Percentiles rank a stretch among this genome's conserved stretches.
Conservation (phyloP, 2,888 invertebrate genomes). For the Caenorhabditis imperialis region DNA sequence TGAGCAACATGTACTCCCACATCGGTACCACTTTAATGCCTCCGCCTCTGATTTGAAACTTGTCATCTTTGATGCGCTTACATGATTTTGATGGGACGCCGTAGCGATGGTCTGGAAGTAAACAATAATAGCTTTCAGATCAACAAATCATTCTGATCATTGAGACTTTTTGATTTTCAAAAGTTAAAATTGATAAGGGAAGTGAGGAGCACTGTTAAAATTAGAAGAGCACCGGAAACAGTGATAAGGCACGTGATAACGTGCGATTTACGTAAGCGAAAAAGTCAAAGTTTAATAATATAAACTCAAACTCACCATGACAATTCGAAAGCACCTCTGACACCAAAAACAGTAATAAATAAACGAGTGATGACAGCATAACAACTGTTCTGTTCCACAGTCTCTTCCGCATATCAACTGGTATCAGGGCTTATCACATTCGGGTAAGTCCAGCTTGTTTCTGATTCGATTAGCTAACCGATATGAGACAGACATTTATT, state of each 20-base stretch:
- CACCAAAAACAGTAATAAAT: slow-evolving; percentile 8
- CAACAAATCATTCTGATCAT: too few species aligned
- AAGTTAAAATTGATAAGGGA: too few species aligned
- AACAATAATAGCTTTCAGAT: too few species aligned
- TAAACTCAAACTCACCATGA: slow-evolving; percentile 17
- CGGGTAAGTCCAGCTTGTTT: slow-evolving; percentile 22
- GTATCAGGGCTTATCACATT: slow-evolving; percentile 44
- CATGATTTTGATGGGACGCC: slow-evolving; percentile 41
- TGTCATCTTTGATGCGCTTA: slow-evolving; percentile 42
- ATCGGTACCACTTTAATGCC: slow-evolving; percentile 49
- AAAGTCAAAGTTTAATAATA: too few species aligned
- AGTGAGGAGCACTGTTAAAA: too few species aligned
- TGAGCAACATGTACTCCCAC: slow-evolving; percentile 46
- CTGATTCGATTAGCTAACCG: slow-evolving; percentile 38
- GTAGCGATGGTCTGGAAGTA: slow-evolving; percentile 33
- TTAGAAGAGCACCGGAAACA: too few species aligned
- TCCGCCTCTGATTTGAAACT: slow-evolving; percentile 48
- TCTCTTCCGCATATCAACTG: slow-evolving; percentile 28
- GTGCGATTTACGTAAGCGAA: too few species aligned
- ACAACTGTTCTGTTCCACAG: slow-evolving; percentile 6
- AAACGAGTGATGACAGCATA: slow-evolving; percentile 19
- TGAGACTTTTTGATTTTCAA: too few species aligned
- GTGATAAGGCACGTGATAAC: too few species aligned
- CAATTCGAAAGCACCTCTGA: slow-evolving; percentile 16
- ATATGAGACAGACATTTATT: too few species aligned